Conservation (phyloP, 1,140 invertebrate species). For the Drosophila grimshawi region DNA sequence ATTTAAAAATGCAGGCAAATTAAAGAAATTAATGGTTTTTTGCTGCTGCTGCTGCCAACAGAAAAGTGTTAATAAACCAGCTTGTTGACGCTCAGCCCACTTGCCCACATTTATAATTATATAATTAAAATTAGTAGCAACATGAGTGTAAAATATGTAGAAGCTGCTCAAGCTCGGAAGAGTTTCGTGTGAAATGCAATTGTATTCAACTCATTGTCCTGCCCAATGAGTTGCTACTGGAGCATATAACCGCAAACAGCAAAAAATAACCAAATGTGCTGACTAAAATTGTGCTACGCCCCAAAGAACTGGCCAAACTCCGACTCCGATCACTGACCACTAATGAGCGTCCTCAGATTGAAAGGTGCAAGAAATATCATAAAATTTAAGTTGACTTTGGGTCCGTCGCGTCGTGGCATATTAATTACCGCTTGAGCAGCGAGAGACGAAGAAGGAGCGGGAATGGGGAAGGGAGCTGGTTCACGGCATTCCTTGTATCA, state of each 20-base stretch:
- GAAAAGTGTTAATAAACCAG: too few species aligned
- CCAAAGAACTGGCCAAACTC: slow-evolving; percentile 3
- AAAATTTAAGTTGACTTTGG: slow-evolving; percentile 39
- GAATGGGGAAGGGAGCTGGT: not conserved
- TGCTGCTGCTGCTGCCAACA: too few species aligned
- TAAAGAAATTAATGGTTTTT: too few species aligned
- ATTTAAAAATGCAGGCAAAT: too few species aligned
- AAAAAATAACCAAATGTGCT: slow-evolving; percentile 2
- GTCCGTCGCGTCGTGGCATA: slow-evolving; percentile 53
- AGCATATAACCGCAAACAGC: slow-evolving; percentile 53
- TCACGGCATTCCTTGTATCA: slow-evolving; percentile 63
- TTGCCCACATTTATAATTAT: too few species aligned
- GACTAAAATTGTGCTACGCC: slow-evolving; percentile 20
- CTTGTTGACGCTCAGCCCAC: too few species aligned
- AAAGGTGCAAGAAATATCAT: slow-evolving; percentile 76
- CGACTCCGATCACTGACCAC: slow-evolving; percentile 51
- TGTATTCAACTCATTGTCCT: slow-evolving; percentile 12
- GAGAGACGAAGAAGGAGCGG: not conserved
- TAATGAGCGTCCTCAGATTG: slow-evolving; percentile 54
- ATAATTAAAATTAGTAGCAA: too few species aligned
- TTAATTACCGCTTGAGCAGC: slow-evolving; percentile 61
- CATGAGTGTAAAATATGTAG: too few species aligned
- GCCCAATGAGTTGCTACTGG: slow-evolving; percentile 27
- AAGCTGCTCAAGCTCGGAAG: not conserved
- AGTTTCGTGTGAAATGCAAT: not conserved